Evolutionary conservation across 2,797 vertebrate species (phyloP), one percentile per base, ranked within the genome.

Genomic region (Enteromius mattozi): DNA sequence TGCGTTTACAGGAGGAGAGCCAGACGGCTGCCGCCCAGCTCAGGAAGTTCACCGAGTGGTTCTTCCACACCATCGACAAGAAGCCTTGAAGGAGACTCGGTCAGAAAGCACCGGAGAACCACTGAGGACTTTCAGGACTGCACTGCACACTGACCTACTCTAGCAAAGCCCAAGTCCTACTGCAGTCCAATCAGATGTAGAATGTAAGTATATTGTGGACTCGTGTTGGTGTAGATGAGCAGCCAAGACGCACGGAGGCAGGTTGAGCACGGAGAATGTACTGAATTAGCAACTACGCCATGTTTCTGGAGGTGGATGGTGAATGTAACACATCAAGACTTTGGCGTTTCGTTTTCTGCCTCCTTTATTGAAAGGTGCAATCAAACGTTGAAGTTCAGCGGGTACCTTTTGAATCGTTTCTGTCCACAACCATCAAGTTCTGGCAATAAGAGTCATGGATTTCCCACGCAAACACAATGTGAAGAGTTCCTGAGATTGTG

Each of bases 41-140:
- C 93, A 96, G 97, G 91, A 99, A 97, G 92, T 99, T 99, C 94
- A 98, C 97, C 0, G 97, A 99, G 92, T 99, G 98, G 98, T 98
- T 99, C 93, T 98, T 99, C 94, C 97, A 95, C 93, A 95, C 95
- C 0, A 94, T 98, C 2, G 97, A 99, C 93, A 99, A 99, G 92
- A 99, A 98, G 88, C 95, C 96, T 86, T 95, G 92, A 93, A 69
- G 79, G 45, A 80, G 65, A 66, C 78, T 35, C 56, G 17, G 12
- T 7, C 56, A 13, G 30, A 45, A 61, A 35, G 54, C 74, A 79
- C 80, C 74, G 66, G 66, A 86, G 51, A 45, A 66, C 33, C 56
- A 24, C 56, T 59, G 56, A 12, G 24, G n/a, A 21, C 56, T 24
- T 24, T 24, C 56, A 27, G 59, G 4, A 30, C 59, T 40, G 12